Conservation (phyloP, 1,140 invertebrate genomes). For the Drosophila ercepeae region DNA sequence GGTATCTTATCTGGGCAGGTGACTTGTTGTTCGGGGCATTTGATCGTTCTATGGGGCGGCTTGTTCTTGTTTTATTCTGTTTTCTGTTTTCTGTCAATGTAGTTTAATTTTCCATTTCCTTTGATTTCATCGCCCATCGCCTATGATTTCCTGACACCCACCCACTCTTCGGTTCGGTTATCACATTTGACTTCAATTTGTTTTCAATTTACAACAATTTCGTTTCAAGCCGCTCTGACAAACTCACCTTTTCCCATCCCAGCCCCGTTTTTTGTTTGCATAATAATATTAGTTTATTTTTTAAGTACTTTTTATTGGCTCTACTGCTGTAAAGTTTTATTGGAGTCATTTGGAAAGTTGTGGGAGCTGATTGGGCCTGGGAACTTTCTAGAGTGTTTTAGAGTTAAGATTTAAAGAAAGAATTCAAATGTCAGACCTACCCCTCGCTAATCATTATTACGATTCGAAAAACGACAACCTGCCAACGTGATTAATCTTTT, state of each 20-base stretch:
- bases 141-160: slow-evolving; percentile 14
- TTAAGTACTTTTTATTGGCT: slow-evolving; percentile 29
- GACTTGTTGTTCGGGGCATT: slow-evolving; percentile 47
- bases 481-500: slow-evolving; percentile 14
- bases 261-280: slow-evolving; percentile 37
- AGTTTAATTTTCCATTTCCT: slow-evolving; percentile 68
- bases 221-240: slow-evolving; percentile 56
- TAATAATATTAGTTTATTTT: slow-evolving; percentile 22
- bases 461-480: too few species aligned
- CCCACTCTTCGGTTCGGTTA: slow-evolving; percentile 25
- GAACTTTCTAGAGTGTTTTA: slow-evolving; percentile 8
- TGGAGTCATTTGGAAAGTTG: slow-evolving; percentile 18
- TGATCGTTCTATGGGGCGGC: slow-evolving; percentile 44
- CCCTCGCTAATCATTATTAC: background rate
- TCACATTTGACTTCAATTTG: slow-evolving; percentile 73
- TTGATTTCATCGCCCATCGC: slow-evolving; percentile 64
- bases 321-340: slow-evolving; percentile 46
- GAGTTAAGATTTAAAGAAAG: background rate
- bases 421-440: slow-evolving; percentile 9
- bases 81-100: slow-evolving; percentile 16
- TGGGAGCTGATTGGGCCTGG: slow-evolving; percentile 36
- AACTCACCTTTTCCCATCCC: slow-evolving; percentile 29
- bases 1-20: slow-evolving; percentile 60
- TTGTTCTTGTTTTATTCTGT: slow-evolving; percentile 5
- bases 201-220: slow-evolving; percentile 82